Conservation (phyloP, 2,113 vertebrate genomes). For the Crotalus helleri region DNA sequence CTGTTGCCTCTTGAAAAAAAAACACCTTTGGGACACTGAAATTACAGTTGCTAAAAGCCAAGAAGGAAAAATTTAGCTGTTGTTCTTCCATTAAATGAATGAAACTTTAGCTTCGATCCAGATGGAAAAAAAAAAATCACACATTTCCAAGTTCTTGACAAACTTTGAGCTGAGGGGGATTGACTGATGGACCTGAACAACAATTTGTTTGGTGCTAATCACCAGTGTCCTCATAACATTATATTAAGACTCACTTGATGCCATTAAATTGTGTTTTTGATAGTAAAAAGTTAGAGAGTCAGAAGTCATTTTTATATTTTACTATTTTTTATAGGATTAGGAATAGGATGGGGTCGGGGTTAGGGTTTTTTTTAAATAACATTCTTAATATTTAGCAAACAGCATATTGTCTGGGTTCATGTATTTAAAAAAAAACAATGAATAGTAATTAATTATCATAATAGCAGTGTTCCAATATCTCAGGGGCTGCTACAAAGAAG, state of each 20-base stretch:
- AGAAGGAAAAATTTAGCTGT: not conserved
- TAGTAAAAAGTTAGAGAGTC: not conserved
- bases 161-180: not conserved
- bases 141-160: not conserved
- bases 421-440: too few relatives aligned
- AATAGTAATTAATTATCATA: too few relatives aligned
- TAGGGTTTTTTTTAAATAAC: too few relatives aligned
- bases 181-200: not conserved
- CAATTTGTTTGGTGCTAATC: not conserved
- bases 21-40: not conserved
- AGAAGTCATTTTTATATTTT: not conserved
- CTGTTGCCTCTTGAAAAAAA: too few relatives aligned
- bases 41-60: not conserved
- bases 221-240: not conserved
- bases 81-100: not conserved
- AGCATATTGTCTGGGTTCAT: too few relatives aligned
- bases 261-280: not conserved
- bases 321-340: too few relatives aligned
- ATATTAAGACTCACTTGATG: not conserved
- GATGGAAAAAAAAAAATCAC: rapidly evolving
- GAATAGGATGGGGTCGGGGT: too few relatives aligned
- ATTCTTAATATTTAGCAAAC: too few relatives aligned
- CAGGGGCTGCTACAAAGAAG: too few relatives aligned
- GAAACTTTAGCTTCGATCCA: not conserved
- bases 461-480: too few relatives aligned